Evolutionary conservation across 2,888 invertebrate species (phyloP), one percentile per base, ranked within the genome.

Genomic region (Scelioninae gen. 2): DNA sequence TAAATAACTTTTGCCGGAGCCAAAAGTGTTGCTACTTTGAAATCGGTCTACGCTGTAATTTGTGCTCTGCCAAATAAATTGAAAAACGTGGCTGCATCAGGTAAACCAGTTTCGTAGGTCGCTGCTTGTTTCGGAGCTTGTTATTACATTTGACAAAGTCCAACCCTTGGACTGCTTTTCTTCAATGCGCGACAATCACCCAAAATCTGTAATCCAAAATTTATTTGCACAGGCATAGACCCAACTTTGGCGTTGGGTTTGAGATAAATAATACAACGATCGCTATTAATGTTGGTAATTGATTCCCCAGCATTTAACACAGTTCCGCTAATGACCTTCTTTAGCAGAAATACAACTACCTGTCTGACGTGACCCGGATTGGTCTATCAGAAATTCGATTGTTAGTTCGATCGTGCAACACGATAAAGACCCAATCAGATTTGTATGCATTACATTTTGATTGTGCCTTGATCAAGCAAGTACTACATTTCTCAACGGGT

Each of bases 391-490:
- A 64, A 52, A 63, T 57, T 57, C 57, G 63, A 70, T 70, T 63
- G 63, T 63, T 64, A 57, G 37, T 35, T 15, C n/a, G 57, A 64
- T 71, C 48, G 43, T 50, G 52, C 52, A 43, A 71, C 58, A 64
- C 41, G 64, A 71, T 71, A 71, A 71, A 50, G 52, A 57, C 57
- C 53, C 70, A 70, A 70, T 71, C 64, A 71, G 58, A 57, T 71
- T 64, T 64, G 45, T 71, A 64, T 71, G 64, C 31, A 71, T 70
- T 70, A 70, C 55, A 55, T 58, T 64, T 71, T 64, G 64, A 71
- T 71, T 71, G 63, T 48, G 28, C 41, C 33, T 43, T 7, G 43
- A 63, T 70, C 35, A 50, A 41, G 50, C 16, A 43, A 39, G 58
- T 52, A 43, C 41, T 48, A 55, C 46, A 61, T 55, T 61, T 69